Percentiles rank a stretch among this genome's conserved stretches.
Evolutionary conservation across 2,797 vertebrate genomes (phyloP).

Genomic region (Vespertilio murinus): DNA sequence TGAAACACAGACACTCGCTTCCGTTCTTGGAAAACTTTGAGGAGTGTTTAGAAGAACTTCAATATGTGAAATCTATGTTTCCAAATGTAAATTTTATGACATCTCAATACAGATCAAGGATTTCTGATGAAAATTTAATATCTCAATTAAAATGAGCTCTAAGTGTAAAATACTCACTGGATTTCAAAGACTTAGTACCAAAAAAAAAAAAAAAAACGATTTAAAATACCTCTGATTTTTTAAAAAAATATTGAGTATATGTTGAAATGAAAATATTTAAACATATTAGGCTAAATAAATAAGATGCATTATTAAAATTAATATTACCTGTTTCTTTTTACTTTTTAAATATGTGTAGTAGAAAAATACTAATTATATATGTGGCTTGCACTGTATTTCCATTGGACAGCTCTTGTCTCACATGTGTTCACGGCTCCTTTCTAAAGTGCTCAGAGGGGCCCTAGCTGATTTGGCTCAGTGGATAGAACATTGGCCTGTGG

Average conservation of each 20-base stretch:
- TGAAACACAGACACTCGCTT: slow-evolving; percentile 33
- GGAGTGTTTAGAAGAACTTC: slow-evolving; percentile 25
- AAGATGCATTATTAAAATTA: slow-evolving; percentile 8
- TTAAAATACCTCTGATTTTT: slow-evolving; percentile 11
- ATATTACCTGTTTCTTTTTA: slow-evolving; percentile 6
- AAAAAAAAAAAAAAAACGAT: neutral
- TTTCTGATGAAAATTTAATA: slow-evolving; percentile 37
- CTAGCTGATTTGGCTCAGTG: no score
- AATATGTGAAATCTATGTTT: slow-evolving; percentile 27
- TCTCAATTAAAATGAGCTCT: slow-evolving; percentile 27
- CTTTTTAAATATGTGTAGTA: neutral
- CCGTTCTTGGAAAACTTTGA: slow-evolving; percentile 23
- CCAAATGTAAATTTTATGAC: slow-evolving; percentile 37
- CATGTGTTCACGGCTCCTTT: neutral
- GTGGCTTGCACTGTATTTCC: neutral
- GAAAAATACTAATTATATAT: neutral
- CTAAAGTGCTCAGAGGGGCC: neutral
- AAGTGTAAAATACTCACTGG: neutral
- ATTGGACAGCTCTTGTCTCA: neutral
- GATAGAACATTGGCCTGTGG: no score
- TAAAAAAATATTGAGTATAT: neutral
- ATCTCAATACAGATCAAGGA: neutral
- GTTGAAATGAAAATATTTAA: slow-evolving; percentile 32
- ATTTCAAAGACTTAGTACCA: slow-evolving; percentile 40
- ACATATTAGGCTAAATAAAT: neutral